A percentile compares a stretch with the other conserved stretches of the same genome.
Evolutionary conservation across 1,140 invertebrate species (phyloP).

Genomic region (Trinorchestia longiramus): DNA sequence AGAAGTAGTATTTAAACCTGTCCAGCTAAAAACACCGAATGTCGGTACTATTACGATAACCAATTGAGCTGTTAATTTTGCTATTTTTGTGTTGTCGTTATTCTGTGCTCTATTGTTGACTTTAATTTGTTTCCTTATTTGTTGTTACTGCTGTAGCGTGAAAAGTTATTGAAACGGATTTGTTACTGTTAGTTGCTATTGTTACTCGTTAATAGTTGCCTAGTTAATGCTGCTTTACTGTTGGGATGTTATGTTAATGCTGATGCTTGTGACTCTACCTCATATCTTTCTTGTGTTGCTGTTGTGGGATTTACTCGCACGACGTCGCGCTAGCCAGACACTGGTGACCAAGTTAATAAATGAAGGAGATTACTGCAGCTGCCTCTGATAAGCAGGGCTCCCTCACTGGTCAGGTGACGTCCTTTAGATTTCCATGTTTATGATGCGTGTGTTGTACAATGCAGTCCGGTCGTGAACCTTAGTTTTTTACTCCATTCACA

Average conservation of each 20-base stretch:
- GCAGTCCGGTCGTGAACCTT: not conserved
- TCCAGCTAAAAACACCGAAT: too few relatives aligned
- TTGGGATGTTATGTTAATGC: not conserved
- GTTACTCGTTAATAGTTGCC: not conserved
- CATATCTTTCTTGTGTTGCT: not conserved
- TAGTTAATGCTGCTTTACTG: not conserved
- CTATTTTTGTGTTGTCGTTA: not conserved
- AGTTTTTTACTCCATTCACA: not conserved
- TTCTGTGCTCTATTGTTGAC: not conserved
- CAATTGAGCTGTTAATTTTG: too few relatives aligned
- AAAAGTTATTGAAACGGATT: not conserved
- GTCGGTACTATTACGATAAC: too few relatives aligned
- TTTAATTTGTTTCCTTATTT: not conserved
- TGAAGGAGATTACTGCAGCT: not conserved
- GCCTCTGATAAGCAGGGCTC: not conserved
- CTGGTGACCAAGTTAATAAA: not conserved
- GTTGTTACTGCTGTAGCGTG: not conserved
- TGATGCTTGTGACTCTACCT: not conserved
- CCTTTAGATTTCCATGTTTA: not conserved
- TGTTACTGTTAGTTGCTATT: not conserved
- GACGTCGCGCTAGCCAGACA: not conserved
- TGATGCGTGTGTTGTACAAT: not conserved
- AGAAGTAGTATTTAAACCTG: too few relatives aligned
- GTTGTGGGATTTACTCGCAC: not conserved
- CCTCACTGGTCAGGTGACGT: not conserved